Base-by-base conservation (phyloP, 2,797 vertebrate genomes). In the Naso thynnoides region DNA sequence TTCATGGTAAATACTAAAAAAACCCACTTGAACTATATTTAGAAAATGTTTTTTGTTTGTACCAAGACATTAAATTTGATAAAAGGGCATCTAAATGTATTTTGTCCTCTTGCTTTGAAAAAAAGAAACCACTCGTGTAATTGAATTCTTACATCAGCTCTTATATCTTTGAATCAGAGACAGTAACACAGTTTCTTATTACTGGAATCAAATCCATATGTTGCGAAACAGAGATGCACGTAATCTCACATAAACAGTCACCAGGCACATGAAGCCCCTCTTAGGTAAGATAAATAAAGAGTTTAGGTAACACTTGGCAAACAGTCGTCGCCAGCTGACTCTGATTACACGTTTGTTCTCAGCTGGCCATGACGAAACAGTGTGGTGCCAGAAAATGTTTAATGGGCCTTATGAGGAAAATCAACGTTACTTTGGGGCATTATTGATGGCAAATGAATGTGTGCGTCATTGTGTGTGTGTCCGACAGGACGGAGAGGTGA, bases 401-500 rank as follows among this genome's bases (percentile, higher is more conserved):
- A 65, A 72, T n/a, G 13, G 8, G 65, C 21, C 57, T 31, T 42
- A 23, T 42, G 47, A 13, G 64, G 47, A 60, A 41, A 6, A 36
- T 7, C 0, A 21, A 27, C 19, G 59, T 63, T 54, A 33, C 44
- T 15, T 26, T 14, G 26, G 23, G 53, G 48, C 3, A 8, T 41
- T 31, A 33, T 52, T 19, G 13, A 42, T 53, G 54, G n/a, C 3
- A 29, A 38, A 15, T 13, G 26, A 48, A 72, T 31, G 48, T 23
- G 57, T 48, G 53, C 53, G 49, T 50, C 39, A 45, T 14, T 74
- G 33, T 58, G 18, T 92, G 41, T 59, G 52, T 66, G 48, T 19
- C 21, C 36, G 91, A 36, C 86, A 99, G 98, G 98, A 99, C 1
- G 98, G 98, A 0, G 98, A 99, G 81, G 98, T 99, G 79, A 98